These are phyloP conservation scores for Colaptes auratus DNA, from an alignment of 2,113 vertebrate species.

Conservation along the genomic window DNA sequence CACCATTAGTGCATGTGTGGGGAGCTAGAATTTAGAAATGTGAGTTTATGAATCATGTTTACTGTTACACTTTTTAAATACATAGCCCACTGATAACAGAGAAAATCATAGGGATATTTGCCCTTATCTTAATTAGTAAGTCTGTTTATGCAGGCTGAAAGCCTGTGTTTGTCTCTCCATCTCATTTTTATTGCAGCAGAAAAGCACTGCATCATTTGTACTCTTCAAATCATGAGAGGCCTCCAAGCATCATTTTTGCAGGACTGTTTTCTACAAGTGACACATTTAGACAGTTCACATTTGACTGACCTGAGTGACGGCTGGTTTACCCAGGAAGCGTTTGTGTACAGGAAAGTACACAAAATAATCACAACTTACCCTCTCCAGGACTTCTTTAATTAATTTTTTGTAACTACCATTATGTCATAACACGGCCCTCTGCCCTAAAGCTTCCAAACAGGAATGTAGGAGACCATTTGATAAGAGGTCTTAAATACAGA, in stretches of 20 bases:
- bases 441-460: background rate
- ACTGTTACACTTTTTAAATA: background rate
- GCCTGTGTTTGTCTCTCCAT: background rate
- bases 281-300: background rate
- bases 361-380: background rate
- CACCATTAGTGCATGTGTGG: accelerated
- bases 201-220: background rate
- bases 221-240: background rate
- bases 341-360: background rate
- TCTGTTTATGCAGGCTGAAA: background rate
- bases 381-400: background rate
- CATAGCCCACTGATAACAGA: background rate
- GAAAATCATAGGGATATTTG: background rate
- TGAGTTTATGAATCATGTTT: background rate
- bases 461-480: background rate
- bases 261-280: background rate
- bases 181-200: background rate
- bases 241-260: background rate
- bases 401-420: background rate
- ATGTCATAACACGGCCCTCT: background rate
- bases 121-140: background rate
- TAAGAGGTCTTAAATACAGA: background rate
- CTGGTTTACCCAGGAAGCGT: background rate
- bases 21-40: background rate
- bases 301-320: background rate